phyloP scores from a whole-genome alignment of 2,797 vertebrate species.

The Anguilla anguilla region DNA sequence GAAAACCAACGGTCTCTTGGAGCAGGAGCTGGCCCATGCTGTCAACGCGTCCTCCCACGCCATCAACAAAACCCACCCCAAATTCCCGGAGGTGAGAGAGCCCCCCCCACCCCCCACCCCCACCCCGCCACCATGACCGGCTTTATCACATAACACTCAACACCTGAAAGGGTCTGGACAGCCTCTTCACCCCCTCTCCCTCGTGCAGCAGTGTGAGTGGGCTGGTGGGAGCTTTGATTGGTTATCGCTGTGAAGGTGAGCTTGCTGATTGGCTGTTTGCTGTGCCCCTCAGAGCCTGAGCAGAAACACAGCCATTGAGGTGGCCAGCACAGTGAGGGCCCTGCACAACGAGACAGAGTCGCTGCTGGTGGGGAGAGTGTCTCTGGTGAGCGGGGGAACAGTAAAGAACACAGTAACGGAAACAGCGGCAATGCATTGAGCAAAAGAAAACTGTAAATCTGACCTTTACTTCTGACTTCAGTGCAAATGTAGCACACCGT shows the following conservation, averaged over 20 bases:
- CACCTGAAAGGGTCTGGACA: not conserved
- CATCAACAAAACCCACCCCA: constrained; percentile 94
- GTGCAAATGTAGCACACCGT: not conserved
- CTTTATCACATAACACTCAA: not conserved
- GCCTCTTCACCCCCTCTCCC: not conserved
- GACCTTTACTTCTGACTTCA: not conserved
- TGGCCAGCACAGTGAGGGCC: constrained; percentile 92
- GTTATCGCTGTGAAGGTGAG: not conserved
- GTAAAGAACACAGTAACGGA: no score
- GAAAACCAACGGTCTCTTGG: constrained; percentile 87
- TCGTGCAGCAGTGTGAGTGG: not conserved
- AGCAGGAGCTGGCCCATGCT: constrained; percentile 96
- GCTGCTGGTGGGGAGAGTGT: constrained; percentile 86
- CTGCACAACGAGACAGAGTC: constrained; percentile 96
- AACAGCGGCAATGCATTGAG: not conserved
- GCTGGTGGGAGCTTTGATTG: not conserved
- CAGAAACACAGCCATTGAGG: constrained; percentile 92
- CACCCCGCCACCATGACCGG: not conserved
- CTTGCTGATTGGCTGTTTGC: not conserved
- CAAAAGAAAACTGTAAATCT: not conserved
- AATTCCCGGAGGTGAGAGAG: constrained; percentile 87
- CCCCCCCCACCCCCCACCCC: rapidly evolving
- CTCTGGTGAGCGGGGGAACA: constrained; percentile 80
- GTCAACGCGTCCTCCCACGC: constrained; percentile 97
- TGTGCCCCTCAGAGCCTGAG: constrained; percentile 81